Conservation (phyloP, 92 coral and sea anemone genomes). For the Nematostella vectensis region DNA sequence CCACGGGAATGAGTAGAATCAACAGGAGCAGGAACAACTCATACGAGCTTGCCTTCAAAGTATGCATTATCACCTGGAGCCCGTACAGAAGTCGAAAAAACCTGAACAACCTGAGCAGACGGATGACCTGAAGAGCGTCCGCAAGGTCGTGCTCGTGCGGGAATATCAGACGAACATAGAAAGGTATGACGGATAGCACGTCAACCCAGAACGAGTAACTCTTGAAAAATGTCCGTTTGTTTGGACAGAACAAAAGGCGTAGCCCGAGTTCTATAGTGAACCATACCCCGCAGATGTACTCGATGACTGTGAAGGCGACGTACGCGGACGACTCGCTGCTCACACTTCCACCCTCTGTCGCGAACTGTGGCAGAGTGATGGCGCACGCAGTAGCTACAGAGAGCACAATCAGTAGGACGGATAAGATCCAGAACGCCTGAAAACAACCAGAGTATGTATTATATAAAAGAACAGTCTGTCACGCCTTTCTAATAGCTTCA, state of each 20-base stretch:
- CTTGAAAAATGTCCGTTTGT: conserved; percentile 47
- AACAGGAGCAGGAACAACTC: conserved; percentile 69
- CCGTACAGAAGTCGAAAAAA: conserved; percentile 92
- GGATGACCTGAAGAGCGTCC: conserved; percentile 70
- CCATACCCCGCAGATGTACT: conserved; percentile 77
- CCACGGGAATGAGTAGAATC: conserved; percentile 75
- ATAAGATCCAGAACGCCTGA: conserved; percentile 73
- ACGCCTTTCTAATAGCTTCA: too few relatives aligned
- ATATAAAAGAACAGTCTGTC: too few relatives aligned
- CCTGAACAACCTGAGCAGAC: conserved; percentile 68
- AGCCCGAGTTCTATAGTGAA: conserved; percentile 69
- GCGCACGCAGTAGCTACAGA: conserved; percentile 93
- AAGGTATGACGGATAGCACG: conserved; percentile 75
- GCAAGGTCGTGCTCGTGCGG: conserved; percentile 20
- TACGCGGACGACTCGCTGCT: conserved; percentile 8
- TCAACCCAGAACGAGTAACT: conserved; percentile 85
- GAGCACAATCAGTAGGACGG: conserved; percentile 67
- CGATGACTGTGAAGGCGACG: conserved; percentile 35
- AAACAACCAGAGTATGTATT: background rate
- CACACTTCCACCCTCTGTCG: conserved; percentile 8
- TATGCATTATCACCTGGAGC: conserved; percentile 79
- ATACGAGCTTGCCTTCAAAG: conserved; percentile 95
- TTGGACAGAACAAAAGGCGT: conserved; percentile 66
- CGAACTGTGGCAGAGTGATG: conserved; percentile 76
- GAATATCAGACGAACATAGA: conserved; percentile 59